phyloP scores from a whole-genome alignment of 2,888 invertebrate species.

The Priocnemis perturbator region DNA sequence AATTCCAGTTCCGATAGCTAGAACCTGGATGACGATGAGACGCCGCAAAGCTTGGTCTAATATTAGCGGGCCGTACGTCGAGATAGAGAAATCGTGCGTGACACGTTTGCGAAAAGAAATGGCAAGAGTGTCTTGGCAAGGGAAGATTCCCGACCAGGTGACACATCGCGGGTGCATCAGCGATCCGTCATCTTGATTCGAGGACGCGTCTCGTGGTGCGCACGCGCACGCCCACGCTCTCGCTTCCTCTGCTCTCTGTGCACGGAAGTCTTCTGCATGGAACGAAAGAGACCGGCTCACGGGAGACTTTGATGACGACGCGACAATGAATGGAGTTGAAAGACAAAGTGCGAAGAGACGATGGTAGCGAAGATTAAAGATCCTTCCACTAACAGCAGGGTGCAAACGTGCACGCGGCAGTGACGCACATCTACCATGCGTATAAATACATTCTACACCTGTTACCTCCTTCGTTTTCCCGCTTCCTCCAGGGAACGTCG shows the following conservation, averaged over 20 bases:
- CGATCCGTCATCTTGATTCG: constrained; percentile 51
- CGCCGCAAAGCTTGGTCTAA: not conserved
- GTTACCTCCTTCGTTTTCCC: constrained; percentile 61
- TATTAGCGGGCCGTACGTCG: constrained; percentile 23
- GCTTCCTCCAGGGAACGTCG: constrained; percentile 49
- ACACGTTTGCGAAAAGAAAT: not conserved
- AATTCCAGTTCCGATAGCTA: too few species aligned
- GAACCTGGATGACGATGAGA: too few species aligned
- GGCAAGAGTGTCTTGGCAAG: constrained; percentile 20
- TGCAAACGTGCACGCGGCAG: constrained; percentile 26
- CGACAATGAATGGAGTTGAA: constrained; percentile 23
- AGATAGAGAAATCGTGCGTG: not conserved
- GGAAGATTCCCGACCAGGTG: constrained; percentile 9
- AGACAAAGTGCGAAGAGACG: constrained; percentile 37
- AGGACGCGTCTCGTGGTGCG: constrained; percentile 35
- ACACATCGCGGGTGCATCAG: constrained; percentile 37
- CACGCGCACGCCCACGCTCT: too few species aligned
- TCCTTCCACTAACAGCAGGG: not conserved
- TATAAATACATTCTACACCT: constrained; percentile 73
- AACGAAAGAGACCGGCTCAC: constrained; percentile 46
- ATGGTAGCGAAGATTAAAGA: constrained; percentile 2
- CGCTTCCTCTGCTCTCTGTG: too few species aligned
- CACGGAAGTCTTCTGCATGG: constrained; percentile 43
- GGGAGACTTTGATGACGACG: constrained; percentile 18
- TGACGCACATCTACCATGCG: constrained; percentile 48